Evolutionary conservation across 1,140 invertebrate species (phyloP), one percentile per base, ranked within the genome.

Genomic region (Ptiloglossa arizonensis): DNA sequence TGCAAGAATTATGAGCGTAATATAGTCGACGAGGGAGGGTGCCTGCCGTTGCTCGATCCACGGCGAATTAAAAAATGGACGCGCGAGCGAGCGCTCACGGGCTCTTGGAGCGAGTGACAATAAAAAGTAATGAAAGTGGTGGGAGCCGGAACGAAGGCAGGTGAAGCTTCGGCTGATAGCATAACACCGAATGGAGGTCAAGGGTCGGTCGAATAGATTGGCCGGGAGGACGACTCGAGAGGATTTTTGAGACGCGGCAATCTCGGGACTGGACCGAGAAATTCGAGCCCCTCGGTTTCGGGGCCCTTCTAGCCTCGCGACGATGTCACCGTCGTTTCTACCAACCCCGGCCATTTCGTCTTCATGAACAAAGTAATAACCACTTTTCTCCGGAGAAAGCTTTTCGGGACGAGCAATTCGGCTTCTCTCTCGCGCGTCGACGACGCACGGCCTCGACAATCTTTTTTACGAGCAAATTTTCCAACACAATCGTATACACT

Each of bases 51-150:
- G 86, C 83, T 86, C 82, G 81, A 89, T 86, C 80, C 77, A 88
- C 72, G 80, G 67, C 72, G 86, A 88, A 89, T 90, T 91, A 91
- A 90, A 90, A 90, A 90, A 88, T 90, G 80, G 85, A 88, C 82
- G 85, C 75, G 68, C 81, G 66, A n/a, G n/a, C n/a, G n/a, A n/a
- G n/a, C n/a, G n/a, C n/a, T n/a, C n/a, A n/a, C n/a, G n/a, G 66
- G 80, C 83, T 87, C 83, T 90, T 88, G 83, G 86, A 81, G 72
- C 78, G 85, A 86, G 87, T 80, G 87, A 88, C 87, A 87, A 90
- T 90, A 90, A 89, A 92, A 89, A 87, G 85, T 89, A 90, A 91
- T 88, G 89, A 91, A 89, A 90, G 87, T 89, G 88, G 84, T 88
- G 90, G 89, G 89, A 90, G 86, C 81, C 68, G 46, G 50, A 54